Evolutionary conservation across 2,113 vertebrate genomes (phyloP).

Genomic region (Melanotaenia duboulayi): DNA sequence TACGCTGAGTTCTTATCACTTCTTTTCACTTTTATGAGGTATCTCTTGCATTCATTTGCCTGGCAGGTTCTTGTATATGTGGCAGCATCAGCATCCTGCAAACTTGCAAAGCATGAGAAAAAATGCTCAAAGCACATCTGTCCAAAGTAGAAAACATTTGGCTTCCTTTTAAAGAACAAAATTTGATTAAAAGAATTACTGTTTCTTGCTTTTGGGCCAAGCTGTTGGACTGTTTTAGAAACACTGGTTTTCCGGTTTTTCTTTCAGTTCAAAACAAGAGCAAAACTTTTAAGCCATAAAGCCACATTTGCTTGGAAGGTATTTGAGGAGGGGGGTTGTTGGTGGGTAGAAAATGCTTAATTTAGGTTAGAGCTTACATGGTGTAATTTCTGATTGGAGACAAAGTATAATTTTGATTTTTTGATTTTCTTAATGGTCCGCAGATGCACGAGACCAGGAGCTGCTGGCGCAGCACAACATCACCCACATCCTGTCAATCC

Average conservation of each 20-base stretch:
- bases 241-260: slow-evolving; percentile 87
- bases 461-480: slow-evolving; percentile 90
- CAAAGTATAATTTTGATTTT: neutral
- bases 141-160: slow-evolving; percentile 74
- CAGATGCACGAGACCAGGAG: slow-evolving; percentile 91
- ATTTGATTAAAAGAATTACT: slow-evolving; percentile 86
- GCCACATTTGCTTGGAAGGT: slow-evolving; percentile 72
- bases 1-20: neutral
- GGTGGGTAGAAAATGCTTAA: slow-evolving; percentile 56
- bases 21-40: neutral
- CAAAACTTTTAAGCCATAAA: slow-evolving; percentile 61
- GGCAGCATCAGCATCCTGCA: slow-evolving; percentile 47
- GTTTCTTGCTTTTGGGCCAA: slow-evolving; percentile 84
- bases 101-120: slow-evolving; percentile 69
- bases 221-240: slow-evolving; percentile 82
- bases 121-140: slow-evolving; percentile 80
- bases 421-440: slow-evolving; percentile 6
- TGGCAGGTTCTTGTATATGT: slow-evolving; percentile 1
- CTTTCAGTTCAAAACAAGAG: slow-evolving; percentile 82
- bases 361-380: slow-evolving; percentile 27
- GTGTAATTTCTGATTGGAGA: slow-evolving; percentile 27
- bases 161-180: slow-evolving; percentile 86
- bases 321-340: slow-evolving; percentile 50
- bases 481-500: slow-evolving; percentile 93
- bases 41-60: neutral